Evolutionary conservation across 2,888 invertebrate genomes (phyloP), one percentile per base, ranked within the genome.

Genomic region (Pyrgus malvae): DNA sequence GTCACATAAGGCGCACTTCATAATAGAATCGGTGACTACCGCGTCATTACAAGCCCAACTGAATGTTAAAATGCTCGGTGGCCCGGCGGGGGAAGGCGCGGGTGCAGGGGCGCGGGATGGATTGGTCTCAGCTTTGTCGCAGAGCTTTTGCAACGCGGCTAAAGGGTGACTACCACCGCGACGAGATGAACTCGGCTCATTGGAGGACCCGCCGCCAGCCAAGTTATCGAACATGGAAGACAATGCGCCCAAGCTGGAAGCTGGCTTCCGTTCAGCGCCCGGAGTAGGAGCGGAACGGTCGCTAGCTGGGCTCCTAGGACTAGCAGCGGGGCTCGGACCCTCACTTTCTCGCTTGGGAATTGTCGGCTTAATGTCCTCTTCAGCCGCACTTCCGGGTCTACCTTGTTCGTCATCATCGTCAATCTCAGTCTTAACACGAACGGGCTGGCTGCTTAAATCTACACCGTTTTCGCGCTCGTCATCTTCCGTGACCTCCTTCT

Each of bases 31-130:
- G 0, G 96, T 96, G 72, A 96, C 94, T 2, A 97, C 95, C 4
- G 97, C 97, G 78, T 97, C 97, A 78, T 97, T 97, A 84, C 97
- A 97, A 45, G 97, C 97, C 97, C 97, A 97, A 78, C 97, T 97
- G 80, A 97, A 97, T 2, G 97, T 97, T 31, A 97, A 86, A 65
- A 97, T 96, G 55, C 96, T 95, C 9, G 96, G 96, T 0, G 96
- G 95, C 0, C 94, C 93, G 8, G 94, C 94, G 1, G 92, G 91
- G 0, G 93, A 92, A 56, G 73, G 91, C 60, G 80, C 90, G 60
- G 80, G 91, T 56, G 83, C 79, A n/a, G 78, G 92, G 38, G 90
- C 86, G 19, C 92, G 91, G 27, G 92, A 90, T 23, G 93, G 93
- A 62, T 93, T 93, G 12, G 93, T 95, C 86, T 98, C 98, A 64